These are phyloP conservation scores for Alectoris magna DNA, from an alignment of 2,797 vertebrate species.

Conservation along the genomic window DNA sequence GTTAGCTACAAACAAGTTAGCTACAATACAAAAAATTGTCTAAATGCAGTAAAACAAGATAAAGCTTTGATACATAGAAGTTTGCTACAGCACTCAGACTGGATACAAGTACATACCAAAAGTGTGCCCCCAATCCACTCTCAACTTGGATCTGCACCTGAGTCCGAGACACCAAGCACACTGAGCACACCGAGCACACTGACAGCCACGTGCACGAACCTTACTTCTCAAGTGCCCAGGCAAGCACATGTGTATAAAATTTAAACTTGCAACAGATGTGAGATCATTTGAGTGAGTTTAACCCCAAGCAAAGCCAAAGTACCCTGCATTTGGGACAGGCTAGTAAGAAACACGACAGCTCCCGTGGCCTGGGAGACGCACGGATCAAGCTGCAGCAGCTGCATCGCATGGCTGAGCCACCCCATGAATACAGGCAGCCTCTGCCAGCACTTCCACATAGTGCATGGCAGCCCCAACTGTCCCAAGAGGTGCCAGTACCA, in stretches of 20 bases:
- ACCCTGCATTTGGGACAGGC: not conserved
- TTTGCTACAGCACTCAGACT: not conserved
- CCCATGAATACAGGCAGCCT: rapidly evolving
- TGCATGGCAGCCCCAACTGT: not conserved
- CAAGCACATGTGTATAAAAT: not conserved
- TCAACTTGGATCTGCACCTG: not conserved
- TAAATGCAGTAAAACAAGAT: not conserved
- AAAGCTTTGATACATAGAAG: not conserved
- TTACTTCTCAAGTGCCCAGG: not conserved
- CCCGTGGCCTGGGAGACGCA: rapidly evolving
- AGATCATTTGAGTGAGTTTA: not conserved
- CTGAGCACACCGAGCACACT: too few relatives aligned
- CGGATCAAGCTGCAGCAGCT: not conserved
- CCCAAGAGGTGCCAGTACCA: not conserved
- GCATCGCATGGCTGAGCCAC: rapidly evolving
- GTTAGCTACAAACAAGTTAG: not conserved
- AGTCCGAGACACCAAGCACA: not conserved
- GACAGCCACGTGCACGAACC: not conserved
- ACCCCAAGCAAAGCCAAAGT: conserved; percentile 12
- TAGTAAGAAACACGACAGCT: conserved; percentile 12
- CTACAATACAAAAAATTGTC: rapidly evolving
- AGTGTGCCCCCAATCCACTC: not conserved
- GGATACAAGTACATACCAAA: not conserved
- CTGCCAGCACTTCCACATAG: rapidly evolving
- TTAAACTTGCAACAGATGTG: rapidly evolving